These are phyloP conservation scores for Diploptera punctata DNA, from an alignment of 2,888 invertebrate species.

Conservation along the genomic window DNA sequence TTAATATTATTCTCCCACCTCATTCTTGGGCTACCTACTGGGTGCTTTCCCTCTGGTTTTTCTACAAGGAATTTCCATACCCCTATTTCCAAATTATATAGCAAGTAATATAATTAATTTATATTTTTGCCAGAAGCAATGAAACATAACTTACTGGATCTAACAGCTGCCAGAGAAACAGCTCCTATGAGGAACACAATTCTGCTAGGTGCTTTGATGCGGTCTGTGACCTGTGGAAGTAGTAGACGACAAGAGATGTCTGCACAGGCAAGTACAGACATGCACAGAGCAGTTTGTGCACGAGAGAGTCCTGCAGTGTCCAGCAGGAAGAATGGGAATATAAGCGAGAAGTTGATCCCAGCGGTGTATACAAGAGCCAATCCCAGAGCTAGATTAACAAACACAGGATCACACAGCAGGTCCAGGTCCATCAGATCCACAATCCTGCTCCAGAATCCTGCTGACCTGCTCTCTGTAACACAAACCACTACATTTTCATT, in stretches of 20 bases:
- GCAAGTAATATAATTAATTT: neutral
- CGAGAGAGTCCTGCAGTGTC: constrained; percentile 53
- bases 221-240: constrained; percentile 68
- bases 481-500: neutral
- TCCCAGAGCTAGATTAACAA: constrained; percentile 71
- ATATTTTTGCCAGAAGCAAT: too few relatives aligned
- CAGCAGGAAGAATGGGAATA: constrained; percentile 71
- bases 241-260: constrained; percentile 68
- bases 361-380: constrained; percentile 71
- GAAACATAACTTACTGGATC: constrained; percentile 68
- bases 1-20: too few relatives aligned
- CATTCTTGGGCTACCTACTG: too few relatives aligned
- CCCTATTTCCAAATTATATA: too few relatives aligned
- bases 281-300: constrained; percentile 68
- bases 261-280: constrained; percentile 72
- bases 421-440: constrained; percentile 66
- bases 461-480: neutral
- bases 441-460: constrained; percentile 49
- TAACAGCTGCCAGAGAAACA: constrained; percentile 61
- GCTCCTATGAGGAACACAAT: constrained; percentile 68
- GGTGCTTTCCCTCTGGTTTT: too few relatives aligned
- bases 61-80: too few relatives aligned
- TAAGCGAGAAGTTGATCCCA: constrained; percentile 72
- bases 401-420: constrained; percentile 66
- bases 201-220: constrained; percentile 62